Evolutionary conservation across 2,113 vertebrate species (phyloP).

Genomic region (Chionis minor): DNA sequence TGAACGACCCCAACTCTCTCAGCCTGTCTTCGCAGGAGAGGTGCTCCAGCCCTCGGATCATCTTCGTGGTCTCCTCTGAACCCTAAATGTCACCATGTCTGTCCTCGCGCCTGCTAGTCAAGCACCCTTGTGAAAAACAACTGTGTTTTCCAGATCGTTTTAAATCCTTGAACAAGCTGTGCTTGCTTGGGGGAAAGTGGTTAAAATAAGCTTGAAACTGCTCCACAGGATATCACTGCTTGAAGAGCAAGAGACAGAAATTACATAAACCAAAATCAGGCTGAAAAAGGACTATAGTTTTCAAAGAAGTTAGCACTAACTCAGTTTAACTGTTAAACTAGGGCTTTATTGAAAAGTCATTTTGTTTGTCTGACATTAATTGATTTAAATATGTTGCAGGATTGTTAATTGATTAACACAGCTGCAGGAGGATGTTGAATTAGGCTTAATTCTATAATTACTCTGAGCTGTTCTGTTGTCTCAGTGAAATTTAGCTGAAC

Average conservation of each 20-base stretch:
- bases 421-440: not conserved
- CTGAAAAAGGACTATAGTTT: not conserved
- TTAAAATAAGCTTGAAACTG: not conserved
- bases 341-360: not conserved
- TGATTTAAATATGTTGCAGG: not conserved
- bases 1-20: no score
- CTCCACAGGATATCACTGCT: not conserved
- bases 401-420: not conserved
- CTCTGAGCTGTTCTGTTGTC: not conserved
- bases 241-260: not conserved
- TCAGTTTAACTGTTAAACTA: not conserved
- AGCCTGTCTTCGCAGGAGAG: no score
- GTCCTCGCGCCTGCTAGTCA: rapidly evolving
- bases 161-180: not conserved
- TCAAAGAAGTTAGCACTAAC: not conserved
- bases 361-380: not conserved
- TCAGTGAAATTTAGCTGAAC: not conserved
- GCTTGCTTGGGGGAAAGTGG: not conserved
- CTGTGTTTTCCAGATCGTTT: not conserved
- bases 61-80: no score
- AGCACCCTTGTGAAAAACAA: not conserved
- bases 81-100: not conserved
- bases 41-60: no score
- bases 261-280: not conserved
- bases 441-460: not conserved